A percentile compares a stretch with the other conserved stretches of the same genome.
These are phyloP conservation scores for Cyprinella venusta DNA, from an alignment of 2,797 vertebrate genomes.

Conservation along the genomic window DNA sequence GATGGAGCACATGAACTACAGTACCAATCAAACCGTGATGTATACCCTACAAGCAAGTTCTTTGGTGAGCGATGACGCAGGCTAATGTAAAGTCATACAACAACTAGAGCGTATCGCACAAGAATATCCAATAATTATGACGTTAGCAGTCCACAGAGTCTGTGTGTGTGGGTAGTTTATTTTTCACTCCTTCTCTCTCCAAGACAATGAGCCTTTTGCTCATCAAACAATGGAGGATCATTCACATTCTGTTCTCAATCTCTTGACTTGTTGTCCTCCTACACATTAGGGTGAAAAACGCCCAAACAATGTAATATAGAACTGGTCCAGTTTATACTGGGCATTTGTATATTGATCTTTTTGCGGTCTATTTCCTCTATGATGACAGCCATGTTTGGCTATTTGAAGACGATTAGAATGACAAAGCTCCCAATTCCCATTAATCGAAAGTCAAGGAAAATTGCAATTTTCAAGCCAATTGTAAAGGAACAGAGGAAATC, in stretches of 20 bases:
- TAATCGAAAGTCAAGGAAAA: not conserved
- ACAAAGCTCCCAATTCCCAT: not conserved
- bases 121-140: constrained; percentile 46
- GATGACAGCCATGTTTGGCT: not conserved
- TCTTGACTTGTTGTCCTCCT: constrained; percentile 49
- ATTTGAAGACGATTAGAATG: not conserved
- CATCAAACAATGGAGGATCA: constrained; percentile 50
- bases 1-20: constrained; percentile 15
- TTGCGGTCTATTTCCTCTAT: not conserved
- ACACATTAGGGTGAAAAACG: constrained; percentile 13
- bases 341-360: constrained; percentile 3
- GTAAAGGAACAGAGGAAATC: not conserved
- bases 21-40: not conserved
- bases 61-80: constrained; percentile 31
- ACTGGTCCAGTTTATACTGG: not conserved
- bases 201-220: constrained; percentile 53
- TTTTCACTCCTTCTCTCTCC: constrained; percentile 29
- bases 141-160: constrained; percentile 22
- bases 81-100: constrained; percentile 40
- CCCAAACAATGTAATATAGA: not conserved
- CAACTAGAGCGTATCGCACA: constrained; percentile 23
- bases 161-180: constrained; percentile 52
- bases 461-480: too few species aligned
- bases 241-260: constrained; percentile 58
- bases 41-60: not conserved